phyloP scores from a whole-genome alignment of 2,797 vertebrate genomes.

The Anas flavirostris region DNA sequence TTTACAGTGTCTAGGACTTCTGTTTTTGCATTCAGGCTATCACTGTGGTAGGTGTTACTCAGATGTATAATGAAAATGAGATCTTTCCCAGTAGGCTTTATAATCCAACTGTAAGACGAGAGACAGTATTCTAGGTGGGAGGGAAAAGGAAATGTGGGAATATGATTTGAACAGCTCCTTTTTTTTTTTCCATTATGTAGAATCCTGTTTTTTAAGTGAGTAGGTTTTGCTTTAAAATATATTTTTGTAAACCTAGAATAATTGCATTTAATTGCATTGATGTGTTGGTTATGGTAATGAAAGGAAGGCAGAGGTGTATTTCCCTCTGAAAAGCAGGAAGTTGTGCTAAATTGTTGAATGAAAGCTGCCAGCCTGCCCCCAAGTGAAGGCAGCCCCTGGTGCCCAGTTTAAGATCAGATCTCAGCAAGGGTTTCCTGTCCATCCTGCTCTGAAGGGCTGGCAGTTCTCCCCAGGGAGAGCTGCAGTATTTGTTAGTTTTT shows the following conservation, averaged over 20 bases:
- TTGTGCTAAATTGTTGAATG: background rate
- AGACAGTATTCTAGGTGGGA: background rate
- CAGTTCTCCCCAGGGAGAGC: background rate
- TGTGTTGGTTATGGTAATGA: background rate
- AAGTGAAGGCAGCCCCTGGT: rapidly evolving
- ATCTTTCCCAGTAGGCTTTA: background rate
- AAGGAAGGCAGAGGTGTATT: background rate
- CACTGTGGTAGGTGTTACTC: background rate
- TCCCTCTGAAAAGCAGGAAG: background rate
- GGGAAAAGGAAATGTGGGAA: background rate
- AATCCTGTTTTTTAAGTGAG: background rate
- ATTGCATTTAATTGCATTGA: background rate
- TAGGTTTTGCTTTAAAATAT: background rate
- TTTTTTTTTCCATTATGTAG: background rate
- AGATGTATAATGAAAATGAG: background rate
- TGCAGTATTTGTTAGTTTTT: background rate
- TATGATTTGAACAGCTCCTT: background rate
- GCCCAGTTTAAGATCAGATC: background rate
- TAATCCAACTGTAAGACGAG: background rate
- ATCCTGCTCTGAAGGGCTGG: background rate
- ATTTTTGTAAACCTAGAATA: background rate
- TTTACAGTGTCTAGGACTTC: background rate
- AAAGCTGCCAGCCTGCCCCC: background rate
- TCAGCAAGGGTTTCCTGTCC: background rate
- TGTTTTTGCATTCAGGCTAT: background rate